Percentiles rank a stretch among this genome's conserved stretches.
phyloP scores from a whole-genome alignment of 2,888 invertebrate species.

The Resseliella maxima region DNA sequence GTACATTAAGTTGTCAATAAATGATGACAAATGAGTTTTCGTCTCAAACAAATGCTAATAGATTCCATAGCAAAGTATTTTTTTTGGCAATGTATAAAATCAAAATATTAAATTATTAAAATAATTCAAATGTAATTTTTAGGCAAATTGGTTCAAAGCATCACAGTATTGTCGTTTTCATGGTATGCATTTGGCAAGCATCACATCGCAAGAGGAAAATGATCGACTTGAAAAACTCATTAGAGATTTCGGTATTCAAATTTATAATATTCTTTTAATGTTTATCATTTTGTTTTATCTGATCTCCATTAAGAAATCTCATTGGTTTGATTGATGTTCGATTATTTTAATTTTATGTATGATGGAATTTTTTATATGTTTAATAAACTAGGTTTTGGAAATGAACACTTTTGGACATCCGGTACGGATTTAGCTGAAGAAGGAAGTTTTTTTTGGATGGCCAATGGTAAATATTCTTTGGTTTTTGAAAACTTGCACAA shows the following conservation, averaged over 20 bases:
- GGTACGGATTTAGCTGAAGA: conserved; percentile 92
- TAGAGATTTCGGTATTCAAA: conserved; percentile 81
- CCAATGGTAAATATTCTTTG: too few species aligned
- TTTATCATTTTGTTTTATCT: too few species aligned
- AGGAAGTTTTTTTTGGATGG: conserved; percentile 94
- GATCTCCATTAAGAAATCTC: too few species aligned
- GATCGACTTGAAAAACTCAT: conserved; percentile 90
- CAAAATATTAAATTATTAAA: too few species aligned
- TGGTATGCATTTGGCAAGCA: conserved; percentile 92
- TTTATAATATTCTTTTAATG: too few species aligned
- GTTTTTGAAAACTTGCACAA: too few species aligned
- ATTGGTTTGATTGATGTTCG: not conserved
- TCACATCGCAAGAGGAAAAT: conserved; percentile 90
- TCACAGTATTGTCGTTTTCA: conserved; percentile 93
- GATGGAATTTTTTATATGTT: conserved; percentile 13
- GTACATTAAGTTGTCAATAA: not conserved
- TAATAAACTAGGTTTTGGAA: conserved; percentile 77
- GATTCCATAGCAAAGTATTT: too few species aligned
- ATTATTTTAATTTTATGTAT: not conserved
- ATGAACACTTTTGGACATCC: conserved; percentile 94
- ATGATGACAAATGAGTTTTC: not conserved
- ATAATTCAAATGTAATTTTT: conserved; percentile 61
- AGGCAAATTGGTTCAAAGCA: conserved; percentile 95
- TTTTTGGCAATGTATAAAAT: too few species aligned
- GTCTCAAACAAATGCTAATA: too few species aligned